Percentiles rank a stretch among this genome's conserved stretches.
Evolutionary conservation across 1,140 invertebrate genomes (phyloP).

Genomic region (Aphelenchoides avenae): DNA sequence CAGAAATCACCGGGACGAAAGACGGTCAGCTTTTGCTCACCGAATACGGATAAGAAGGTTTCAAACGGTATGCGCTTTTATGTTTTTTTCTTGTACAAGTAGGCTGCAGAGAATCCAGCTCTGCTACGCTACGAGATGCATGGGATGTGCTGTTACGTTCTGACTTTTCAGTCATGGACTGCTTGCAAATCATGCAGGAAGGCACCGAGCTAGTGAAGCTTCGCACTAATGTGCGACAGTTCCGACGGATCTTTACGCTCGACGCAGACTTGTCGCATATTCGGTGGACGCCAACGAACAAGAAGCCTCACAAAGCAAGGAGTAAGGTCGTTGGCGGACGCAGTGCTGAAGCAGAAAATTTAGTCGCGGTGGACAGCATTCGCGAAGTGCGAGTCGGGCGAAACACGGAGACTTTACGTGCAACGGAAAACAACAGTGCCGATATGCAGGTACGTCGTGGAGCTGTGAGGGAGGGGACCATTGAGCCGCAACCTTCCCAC

Average conservation of each 20-base stretch:
- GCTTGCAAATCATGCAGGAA: conserved; percentile 67
- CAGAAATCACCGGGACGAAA: conserved; percentile 53
- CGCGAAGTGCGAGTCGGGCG: conserved; percentile 67
- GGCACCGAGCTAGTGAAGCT: conserved; percentile 68
- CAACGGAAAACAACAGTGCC: conserved; percentile 62
- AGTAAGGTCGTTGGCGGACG: conserved; percentile 60
- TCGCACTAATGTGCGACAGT: conserved; percentile 66
- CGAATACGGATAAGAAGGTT: conserved; percentile 61
- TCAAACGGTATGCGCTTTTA: conserved; percentile 61
- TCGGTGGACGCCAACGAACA: conserved; percentile 68
- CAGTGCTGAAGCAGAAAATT: conserved; percentile 28
- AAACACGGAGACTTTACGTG: conserved; percentile 66
- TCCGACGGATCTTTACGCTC: conserved; percentile 66
- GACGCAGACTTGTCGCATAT: conserved; percentile 66
- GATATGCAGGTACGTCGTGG: conserved; percentile 58
- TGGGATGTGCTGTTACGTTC: background rate
- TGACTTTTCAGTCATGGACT: conserved; percentile 65
- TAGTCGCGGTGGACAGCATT: conserved; percentile 66
- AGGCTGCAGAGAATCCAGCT: background rate
- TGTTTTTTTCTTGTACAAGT: no score
- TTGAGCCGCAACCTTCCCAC: no score
- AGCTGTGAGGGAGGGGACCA: no score
- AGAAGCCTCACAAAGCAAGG: conserved; percentile 68
- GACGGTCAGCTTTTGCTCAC: conserved; percentile 56
- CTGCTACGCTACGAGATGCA: background rate